Base-by-base conservation (phyloP, 2,888 invertebrate genomes). In the Falcaria lacertinaria region DNA sequence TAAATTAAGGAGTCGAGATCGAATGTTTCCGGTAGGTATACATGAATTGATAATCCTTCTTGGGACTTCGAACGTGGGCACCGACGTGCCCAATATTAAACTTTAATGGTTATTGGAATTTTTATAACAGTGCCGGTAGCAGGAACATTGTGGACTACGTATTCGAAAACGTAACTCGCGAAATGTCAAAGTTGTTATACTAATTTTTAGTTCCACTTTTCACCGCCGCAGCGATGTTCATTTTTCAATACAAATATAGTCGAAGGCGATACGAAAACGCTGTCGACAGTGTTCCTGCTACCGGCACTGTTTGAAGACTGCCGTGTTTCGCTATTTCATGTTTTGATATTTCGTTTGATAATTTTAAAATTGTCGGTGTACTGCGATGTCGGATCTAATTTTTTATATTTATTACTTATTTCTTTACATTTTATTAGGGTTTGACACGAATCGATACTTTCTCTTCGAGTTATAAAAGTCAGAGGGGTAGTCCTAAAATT, bases 41-140 rank as follows among this genome's bases (percentile, higher is more conserved):
- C 38, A 43, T 52, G 48, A 50, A 50, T 52, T 46, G 39, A 44
- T 52, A 50, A 45, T 39, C 25, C 43, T 14, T 22, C 35, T 34
- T 38, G 44, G 33, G 17, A 15, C 34, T 32, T 34, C 42, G 8
- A 25, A 40, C 41, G 34, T 34, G 19, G 33, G 35, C n/a, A 28
- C 28, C 43, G 43, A 34, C 44, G 39, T 44, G 39, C 19, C 39
- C 22, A 15, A 33, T 3, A 43, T 39, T 19, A 35, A 43, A 43
- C 28, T 52, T 42, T 41, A 49, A 50, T 45, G 45, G 33, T 43
- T 42, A 45, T 50, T 43, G 34, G 34, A 16, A 25, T 25, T 39
- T 39, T 22, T 37, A 1, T 28, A 14, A 4, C 19, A n/a, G n/a
- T n/a, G n/a, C n/a, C n/a, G n/a, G n/a, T n/a, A n/a, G n/a, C n/a